These are phyloP conservation scores for Lutjanus argentimaculatus DNA, from an alignment of 2,797 vertebrate species.

Conservation along the genomic window DNA sequence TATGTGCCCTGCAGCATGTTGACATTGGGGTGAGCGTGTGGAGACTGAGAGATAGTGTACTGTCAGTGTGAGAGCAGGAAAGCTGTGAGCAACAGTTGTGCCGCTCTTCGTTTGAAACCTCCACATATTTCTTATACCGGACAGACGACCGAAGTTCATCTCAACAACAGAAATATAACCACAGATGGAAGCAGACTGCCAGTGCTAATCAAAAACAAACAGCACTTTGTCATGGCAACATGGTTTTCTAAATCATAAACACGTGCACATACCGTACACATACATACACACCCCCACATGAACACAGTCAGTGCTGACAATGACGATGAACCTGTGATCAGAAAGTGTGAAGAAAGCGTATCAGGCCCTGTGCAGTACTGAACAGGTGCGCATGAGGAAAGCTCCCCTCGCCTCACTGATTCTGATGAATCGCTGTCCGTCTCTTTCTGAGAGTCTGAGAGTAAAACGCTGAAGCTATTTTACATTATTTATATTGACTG, in stretches of 20 bases:
- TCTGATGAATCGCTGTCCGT: constrained; percentile 16
- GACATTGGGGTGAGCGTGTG: constrained; percentile 35
- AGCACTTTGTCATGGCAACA: constrained; percentile 23
- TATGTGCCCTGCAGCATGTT: constrained; percentile 53
- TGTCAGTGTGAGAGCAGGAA: constrained; percentile 12
- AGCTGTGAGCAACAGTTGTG: constrained; percentile 28
- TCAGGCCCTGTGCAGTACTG: constrained; percentile 20
- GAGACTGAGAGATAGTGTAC: constrained; percentile 16
- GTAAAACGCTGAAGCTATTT: constrained; percentile 48
- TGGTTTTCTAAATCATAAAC: constrained; percentile 25
- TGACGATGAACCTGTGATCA: constrained; percentile 48
- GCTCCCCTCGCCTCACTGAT: constrained; percentile 23
- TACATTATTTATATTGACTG: constrained; percentile 70
- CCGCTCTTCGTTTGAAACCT: constrained; percentile 18
- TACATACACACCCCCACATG: constrained; percentile 19
- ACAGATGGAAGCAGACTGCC: constrained; percentile 22
- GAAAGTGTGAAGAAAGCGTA: constrained; percentile 48
- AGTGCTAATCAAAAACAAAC: constrained; percentile 32
- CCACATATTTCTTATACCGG: background rate
- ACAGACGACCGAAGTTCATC: constrained; percentile 19
- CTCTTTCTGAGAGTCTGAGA: constrained; percentile 29
- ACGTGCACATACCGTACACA: background rate
- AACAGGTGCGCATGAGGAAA: constrained; percentile 55
- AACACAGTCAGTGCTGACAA: constrained; percentile 45
- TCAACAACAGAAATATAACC: constrained; percentile 12